These are phyloP conservation scores for Melipona beecheii DNA, from an alignment of 2,888 invertebrate species.

Conservation along the genomic window DNA sequence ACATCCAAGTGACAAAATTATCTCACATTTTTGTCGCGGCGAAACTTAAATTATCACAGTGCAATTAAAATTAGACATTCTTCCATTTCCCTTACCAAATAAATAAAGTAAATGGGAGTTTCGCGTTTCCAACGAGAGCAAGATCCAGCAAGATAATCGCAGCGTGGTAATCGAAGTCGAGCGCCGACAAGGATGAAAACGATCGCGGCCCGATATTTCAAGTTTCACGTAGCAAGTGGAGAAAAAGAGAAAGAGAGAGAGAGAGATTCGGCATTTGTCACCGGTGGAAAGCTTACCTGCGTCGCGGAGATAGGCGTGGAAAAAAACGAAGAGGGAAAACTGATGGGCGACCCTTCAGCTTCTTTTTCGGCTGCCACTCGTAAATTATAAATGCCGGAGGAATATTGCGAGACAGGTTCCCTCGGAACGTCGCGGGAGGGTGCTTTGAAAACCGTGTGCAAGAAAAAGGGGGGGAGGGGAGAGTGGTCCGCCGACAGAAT, in stretches of 20 bases:
- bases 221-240: neutral
- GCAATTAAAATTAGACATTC: no score
- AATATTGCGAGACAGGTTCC: constrained; percentile 60
- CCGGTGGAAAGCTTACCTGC: neutral
- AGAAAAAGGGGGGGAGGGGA: neutral
- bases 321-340: neutral
- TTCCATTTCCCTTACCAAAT: no score
- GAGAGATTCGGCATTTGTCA: neutral
- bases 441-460: constrained; percentile 33
- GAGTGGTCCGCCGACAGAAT: neutral
- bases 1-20: neutral
- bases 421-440: neutral
- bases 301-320: neutral
- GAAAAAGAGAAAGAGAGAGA: no score
- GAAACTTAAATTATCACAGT: neutral
- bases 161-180: neutral
- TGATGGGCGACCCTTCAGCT: neutral
- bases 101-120: neutral
- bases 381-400: constrained; percentile 66
- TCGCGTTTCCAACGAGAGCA: neutral
- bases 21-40: neutral
- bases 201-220: neutral
- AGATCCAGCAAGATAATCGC: neutral
- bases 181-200: neutral
- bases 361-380: constrained; percentile 27